These are phyloP conservation scores for Hippocampus zosterae DNA, from an alignment of 2,113 vertebrate genomes.

Conservation along the genomic window DNA sequence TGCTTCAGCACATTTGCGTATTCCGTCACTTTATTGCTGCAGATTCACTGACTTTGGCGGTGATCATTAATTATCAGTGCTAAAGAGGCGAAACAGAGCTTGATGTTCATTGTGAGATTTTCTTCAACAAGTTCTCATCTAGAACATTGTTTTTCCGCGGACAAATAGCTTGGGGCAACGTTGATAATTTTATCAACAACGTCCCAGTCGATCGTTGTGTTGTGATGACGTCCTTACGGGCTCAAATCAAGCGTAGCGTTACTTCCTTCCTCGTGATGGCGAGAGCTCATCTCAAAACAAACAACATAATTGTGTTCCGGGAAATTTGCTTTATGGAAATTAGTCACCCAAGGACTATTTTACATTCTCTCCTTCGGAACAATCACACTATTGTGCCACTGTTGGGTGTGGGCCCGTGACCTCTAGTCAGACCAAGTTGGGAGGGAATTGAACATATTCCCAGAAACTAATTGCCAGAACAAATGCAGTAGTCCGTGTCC, in stretches of 20 bases:
- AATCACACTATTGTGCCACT: slow-evolving; percentile 31
- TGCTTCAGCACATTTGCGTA: too few species aligned
- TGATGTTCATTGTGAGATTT: background rate
- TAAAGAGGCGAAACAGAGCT: too few species aligned
- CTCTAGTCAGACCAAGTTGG: slow-evolving; percentile 37
- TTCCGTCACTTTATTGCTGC: too few species aligned
- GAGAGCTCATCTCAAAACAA: background rate
- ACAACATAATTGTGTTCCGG: background rate
- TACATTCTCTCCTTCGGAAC: slow-evolving; percentile 5
- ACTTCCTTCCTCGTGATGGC: background rate
- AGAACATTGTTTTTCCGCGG: background rate
- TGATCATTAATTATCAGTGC: too few species aligned
- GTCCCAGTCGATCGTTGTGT: background rate
- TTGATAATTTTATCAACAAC: background rate
- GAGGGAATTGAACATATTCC: slow-evolving; percentile 55
- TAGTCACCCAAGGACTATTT: background rate
- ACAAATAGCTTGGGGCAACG: background rate
- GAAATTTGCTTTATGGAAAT: background rate
- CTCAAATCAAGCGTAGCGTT: background rate
- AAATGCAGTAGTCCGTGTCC: slow-evolving; percentile 37
- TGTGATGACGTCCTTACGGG: background rate
- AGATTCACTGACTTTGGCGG: too few species aligned
- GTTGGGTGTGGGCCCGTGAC: slow-evolving; percentile 25
- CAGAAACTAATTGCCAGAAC: slow-evolving; percentile 41
- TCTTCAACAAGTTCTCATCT: background rate